Percentiles rank a stretch among this genome's conserved stretches.
These are phyloP conservation scores for Abrostola tripartita DNA, from an alignment of 2,888 invertebrate species.

Conservation along the genomic window DNA sequence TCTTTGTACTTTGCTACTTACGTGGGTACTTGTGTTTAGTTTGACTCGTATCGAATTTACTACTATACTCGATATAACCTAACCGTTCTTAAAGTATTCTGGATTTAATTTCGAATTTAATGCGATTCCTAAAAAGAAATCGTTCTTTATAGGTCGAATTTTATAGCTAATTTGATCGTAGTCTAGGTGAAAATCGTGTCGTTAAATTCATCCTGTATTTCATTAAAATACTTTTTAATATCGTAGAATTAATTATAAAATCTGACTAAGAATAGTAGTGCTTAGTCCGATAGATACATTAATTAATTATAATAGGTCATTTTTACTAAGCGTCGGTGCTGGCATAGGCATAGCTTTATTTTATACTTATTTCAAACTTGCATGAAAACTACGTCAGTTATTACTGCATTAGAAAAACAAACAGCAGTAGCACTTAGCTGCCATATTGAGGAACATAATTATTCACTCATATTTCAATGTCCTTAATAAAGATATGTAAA, in stretches of 20 bases:
- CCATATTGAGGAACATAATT: conserved; percentile 42
- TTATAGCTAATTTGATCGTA: conserved; percentile 46
- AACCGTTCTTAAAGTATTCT: conserved; percentile 33
- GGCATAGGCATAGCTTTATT: no score
- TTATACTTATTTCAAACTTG: no score
- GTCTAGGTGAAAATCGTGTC: conserved; percentile 47
- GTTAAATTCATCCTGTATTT: conserved; percentile 24
- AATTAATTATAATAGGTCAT: no score
- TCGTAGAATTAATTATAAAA: no score
- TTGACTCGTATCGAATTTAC: conserved; percentile 66
- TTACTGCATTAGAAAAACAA: conserved; percentile 26
- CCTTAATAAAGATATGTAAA: conserved; percentile 43
- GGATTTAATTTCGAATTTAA: conserved; percentile 38
- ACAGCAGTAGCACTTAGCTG: conserved; percentile 45
- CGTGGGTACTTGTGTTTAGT: conserved; percentile 68
- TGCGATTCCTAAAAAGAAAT: conserved; percentile 31
- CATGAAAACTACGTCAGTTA: no score
- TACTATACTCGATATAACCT: conserved; percentile 50
- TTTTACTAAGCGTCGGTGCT: no score
- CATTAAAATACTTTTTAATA: no score
- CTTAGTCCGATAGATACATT: no score
- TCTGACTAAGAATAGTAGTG: no score
- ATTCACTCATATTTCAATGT: conserved; percentile 48
- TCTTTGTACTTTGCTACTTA: conserved; percentile 75
- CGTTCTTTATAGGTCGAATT: conserved; percentile 37